Percentiles rank a stretch among this genome's conserved stretches.
These are phyloP conservation scores for Machimus rusticus DNA, from an alignment of 2,888 invertebrate genomes.

Conservation along the genomic window DNA sequence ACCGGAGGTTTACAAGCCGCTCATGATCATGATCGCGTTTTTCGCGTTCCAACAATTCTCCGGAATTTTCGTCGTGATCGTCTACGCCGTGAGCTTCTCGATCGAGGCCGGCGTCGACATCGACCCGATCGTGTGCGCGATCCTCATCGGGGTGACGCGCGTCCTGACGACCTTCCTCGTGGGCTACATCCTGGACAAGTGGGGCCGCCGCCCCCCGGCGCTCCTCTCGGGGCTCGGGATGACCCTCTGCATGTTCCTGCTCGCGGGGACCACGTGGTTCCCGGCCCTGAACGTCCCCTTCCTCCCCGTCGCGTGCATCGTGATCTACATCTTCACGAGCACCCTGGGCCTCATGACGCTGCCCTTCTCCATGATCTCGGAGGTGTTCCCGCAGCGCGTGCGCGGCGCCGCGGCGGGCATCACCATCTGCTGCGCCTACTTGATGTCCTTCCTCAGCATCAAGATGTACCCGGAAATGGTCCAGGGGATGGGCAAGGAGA, in stretches of 20 bases:
- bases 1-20: slow-evolving; percentile 61
- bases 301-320: slow-evolving; percentile 55
- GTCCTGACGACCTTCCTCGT: slow-evolving; percentile 70
- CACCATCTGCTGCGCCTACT: slow-evolving; percentile 71
- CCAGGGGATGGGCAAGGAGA: slow-evolving; percentile 65
- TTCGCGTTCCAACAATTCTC: slow-evolving; percentile 75
- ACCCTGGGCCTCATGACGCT: slow-evolving; percentile 67
- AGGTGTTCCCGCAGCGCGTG: slow-evolving; percentile 71
- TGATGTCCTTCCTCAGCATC: slow-evolving; percentile 72
- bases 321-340: slow-evolving; percentile 64
- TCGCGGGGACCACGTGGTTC: slow-evolving; percentile 65
- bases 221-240: slow-evolving; percentile 72
- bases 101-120: slow-evolving; percentile 69
- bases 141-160: slow-evolving; percentile 71
- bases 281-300: slow-evolving; percentile 53
- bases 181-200: slow-evolving; percentile 69
- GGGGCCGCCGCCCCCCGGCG: slow-evolving; percentile 71
- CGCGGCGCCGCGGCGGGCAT: slow-evolving; percentile 74
- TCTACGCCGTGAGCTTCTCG: slow-evolving; percentile 75
- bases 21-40: slow-evolving; percentile 67
- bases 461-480: slow-evolving; percentile 73
- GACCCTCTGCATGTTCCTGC: slow-evolving; percentile 67
- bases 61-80: slow-evolving; percentile 75
- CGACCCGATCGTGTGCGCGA: slow-evolving; percentile 72
- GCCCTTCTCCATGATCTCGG: slow-evolving; percentile 79